These are phyloP conservation scores for Burhinus bistriatus DNA, from an alignment of 2,113 vertebrate species.

Conservation along the genomic window DNA sequence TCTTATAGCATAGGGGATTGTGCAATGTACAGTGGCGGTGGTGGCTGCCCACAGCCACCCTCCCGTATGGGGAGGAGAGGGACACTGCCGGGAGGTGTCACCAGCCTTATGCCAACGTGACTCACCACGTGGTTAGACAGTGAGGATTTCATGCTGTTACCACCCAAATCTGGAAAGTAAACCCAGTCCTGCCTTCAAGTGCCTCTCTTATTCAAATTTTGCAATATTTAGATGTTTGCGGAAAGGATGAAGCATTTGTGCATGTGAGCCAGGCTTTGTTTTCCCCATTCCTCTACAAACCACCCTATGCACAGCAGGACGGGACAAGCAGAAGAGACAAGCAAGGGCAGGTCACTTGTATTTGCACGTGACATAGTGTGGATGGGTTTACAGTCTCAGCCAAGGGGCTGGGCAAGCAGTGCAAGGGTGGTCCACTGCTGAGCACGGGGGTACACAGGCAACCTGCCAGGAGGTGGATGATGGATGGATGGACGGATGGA, in stretches of 20 bases:
- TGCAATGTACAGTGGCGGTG: background rate
- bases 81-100: background rate
- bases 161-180: background rate
- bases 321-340: background rate
- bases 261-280: background rate
- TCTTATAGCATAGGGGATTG: background rate
- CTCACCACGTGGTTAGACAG: background rate
- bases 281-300: background rate
- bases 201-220: background rate
- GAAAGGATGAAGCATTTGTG: background rate
- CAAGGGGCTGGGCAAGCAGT: background rate
- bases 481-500: background rate
- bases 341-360: background rate
- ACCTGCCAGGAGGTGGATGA: background rate
- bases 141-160: background rate
- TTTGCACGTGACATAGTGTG: background rate
- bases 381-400: background rate
- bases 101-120: background rate
- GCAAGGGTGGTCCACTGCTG: background rate
- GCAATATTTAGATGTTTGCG: background rate
- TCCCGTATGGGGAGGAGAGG: accelerated
- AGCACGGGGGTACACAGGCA: accelerated
- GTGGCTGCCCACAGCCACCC: background rate
- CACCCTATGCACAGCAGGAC: background rate
- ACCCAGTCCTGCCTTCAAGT: background rate